phyloP scores from a whole-genome alignment of 2,797 vertebrate species.

The Oryzias sinensis region DNA sequence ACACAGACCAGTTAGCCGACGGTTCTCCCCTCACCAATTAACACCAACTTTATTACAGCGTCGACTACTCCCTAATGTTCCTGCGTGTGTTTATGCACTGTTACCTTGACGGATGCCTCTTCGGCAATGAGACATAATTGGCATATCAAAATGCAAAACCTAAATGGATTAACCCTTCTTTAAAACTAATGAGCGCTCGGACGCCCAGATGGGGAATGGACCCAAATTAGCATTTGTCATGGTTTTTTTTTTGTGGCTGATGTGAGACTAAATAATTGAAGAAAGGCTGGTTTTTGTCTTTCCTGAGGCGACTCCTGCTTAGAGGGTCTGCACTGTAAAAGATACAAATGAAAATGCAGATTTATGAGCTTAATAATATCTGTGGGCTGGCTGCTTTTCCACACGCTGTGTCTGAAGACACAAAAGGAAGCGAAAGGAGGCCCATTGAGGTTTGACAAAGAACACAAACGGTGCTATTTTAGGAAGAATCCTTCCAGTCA shows the following conservation, averaged over 20 bases:
- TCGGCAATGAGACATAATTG: constrained; percentile 96
- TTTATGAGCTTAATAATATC: constrained; percentile 40
- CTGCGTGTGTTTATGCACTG: constrained; percentile 95
- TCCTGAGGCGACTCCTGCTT: constrained; percentile 38
- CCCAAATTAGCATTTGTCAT: constrained; percentile 95
- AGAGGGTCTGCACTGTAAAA: constrained; percentile 22
- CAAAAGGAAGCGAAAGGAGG: neutral
- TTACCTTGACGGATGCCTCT: constrained; percentile 98
- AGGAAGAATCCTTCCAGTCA: neutral
- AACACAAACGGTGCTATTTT: constrained; percentile 8
- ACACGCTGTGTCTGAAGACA: neutral
- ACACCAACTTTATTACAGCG: constrained; percentile 92
- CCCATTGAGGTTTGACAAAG: neutral
- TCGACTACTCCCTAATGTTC: constrained; percentile 91
- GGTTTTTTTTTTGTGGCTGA: constrained; percentile 65
- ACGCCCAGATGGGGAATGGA: constrained; percentile 94
- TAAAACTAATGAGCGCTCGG: constrained; percentile 96
- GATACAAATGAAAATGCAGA: constrained; percentile 31
- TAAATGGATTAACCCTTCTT: constrained; percentile 98
- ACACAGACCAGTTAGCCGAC: constrained; percentile 90
- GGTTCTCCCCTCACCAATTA: constrained; percentile 91
- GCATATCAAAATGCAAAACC: constrained; percentile 99
- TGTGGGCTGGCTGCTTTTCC: constrained; percentile 8
- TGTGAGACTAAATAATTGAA: constrained; percentile 76
- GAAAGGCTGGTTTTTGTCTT: constrained; percentile 42